phyloP scores from a whole-genome alignment of 2,888 invertebrate genomes.

The Drosophila rellima region DNA sequence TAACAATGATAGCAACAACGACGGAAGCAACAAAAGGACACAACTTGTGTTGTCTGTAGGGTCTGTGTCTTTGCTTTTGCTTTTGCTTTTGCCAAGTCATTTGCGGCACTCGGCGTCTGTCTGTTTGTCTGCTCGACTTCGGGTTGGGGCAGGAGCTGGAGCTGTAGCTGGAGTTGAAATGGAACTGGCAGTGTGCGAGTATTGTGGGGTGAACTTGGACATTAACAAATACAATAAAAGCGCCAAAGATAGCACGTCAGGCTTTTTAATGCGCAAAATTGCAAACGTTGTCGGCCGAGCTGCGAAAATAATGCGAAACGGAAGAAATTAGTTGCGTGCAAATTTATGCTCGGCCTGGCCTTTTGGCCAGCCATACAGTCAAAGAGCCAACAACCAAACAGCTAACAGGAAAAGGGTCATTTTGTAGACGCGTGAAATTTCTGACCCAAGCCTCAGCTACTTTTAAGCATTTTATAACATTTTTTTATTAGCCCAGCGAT shows the following conservation, averaged over 20 bases:
- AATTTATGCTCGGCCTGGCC: conserved; percentile 72
- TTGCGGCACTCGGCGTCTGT: conserved; percentile 66
- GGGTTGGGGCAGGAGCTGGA: background rate
- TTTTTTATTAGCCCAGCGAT: conserved; percentile 48
- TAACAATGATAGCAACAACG: conserved; percentile 47
- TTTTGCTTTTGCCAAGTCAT: conserved; percentile 70
- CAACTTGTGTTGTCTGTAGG: conserved; percentile 61
- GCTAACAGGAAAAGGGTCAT: conserved; percentile 77
- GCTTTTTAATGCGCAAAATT: conserved; percentile 82
- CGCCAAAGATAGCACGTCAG: conserved; percentile 82
- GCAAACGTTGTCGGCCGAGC: conserved; percentile 72
- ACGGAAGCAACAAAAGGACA: conserved; percentile 80
- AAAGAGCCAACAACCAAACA: conserved; percentile 6
- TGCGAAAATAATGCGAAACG: conserved; percentile 81
- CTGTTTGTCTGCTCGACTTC: conserved; percentile 31
- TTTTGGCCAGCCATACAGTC: conserved; percentile 49
- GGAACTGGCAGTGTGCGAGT: background rate
- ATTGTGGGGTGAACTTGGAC: conserved; percentile 64
- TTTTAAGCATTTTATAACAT: conserved; percentile 47
- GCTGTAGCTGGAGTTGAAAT: background rate
- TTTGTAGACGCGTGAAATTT: conserved; percentile 78
- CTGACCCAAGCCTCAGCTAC: conserved; percentile 50
- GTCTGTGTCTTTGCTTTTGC: conserved; percentile 28
- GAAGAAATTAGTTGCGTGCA: conserved; percentile 82
- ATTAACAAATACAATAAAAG: conserved; percentile 82